These are phyloP conservation scores for Oscheius onirici DNA, from an alignment of 2,888 invertebrate species.

Conservation along the genomic window DNA sequence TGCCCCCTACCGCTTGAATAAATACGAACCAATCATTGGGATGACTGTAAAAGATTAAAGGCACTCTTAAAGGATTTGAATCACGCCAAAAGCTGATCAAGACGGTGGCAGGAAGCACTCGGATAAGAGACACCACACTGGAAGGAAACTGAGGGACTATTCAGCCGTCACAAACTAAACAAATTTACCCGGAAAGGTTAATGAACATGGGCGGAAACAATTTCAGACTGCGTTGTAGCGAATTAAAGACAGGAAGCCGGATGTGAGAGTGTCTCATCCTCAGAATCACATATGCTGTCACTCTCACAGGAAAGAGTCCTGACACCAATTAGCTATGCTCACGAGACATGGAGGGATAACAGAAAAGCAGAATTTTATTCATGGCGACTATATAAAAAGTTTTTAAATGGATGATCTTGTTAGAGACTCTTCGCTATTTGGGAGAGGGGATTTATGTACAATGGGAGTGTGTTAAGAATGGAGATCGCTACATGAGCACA, in stretches of 20 bases:
- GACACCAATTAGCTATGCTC: neutral
- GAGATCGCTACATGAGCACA: neutral
- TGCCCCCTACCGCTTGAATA: too few species aligned
- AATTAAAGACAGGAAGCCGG: neutral
- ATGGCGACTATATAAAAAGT: neutral
- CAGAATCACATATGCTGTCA: neutral
- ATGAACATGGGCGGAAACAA: too few species aligned
- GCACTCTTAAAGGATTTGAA: too few species aligned
- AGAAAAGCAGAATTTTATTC: neutral
- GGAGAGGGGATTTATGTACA: neutral
- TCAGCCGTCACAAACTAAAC: too few species aligned
- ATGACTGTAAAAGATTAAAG: too few species aligned
- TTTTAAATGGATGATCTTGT: neutral
- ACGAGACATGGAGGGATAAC: neutral
- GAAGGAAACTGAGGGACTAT: too few species aligned
- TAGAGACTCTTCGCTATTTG: neutral
- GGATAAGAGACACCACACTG: too few species aligned
- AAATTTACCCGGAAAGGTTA: too few species aligned
- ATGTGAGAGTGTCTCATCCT: slow-evolving; percentile 1
- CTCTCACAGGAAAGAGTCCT: slow-evolving; percentile 1
- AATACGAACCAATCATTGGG: too few species aligned
- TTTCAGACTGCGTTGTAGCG: neutral
- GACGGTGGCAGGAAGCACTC: too few species aligned
- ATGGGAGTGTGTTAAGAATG: neutral
- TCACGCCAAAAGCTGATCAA: too few species aligned